Conservation (phyloP, 2,888 invertebrate genomes). For the Dynastes maya region DNA sequence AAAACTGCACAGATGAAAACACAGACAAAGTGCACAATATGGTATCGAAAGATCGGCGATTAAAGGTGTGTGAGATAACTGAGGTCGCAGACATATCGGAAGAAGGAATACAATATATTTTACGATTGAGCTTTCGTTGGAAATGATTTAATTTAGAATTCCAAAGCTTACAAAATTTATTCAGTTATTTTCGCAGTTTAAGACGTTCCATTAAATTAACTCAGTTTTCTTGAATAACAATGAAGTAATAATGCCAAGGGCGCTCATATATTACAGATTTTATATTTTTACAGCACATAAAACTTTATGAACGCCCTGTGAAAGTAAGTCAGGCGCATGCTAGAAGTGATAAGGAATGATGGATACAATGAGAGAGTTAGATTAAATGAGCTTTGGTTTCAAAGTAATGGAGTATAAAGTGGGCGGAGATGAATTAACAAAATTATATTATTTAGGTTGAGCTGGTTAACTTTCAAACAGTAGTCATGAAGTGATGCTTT, state of each 20-base stretch:
- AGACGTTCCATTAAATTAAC: conserved; percentile 23
- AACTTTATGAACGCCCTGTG: conserved; percentile 28
- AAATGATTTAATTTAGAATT: conserved; percentile 1
- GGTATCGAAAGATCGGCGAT: too few relatives aligned
- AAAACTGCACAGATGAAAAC: too few relatives aligned
- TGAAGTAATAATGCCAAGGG: conserved; percentile 15
- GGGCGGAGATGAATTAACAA: not conserved
- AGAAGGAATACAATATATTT: not conserved
- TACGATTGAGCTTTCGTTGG: not conserved
- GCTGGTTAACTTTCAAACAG: not conserved
- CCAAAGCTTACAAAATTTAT: conserved; percentile 3
- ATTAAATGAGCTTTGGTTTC: conserved; percentile 23
- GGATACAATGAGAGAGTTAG: conserved; percentile 32
- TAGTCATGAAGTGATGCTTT: not conserved
- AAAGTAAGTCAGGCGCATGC: conserved; percentile 13
- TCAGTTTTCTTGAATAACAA: conserved; percentile 16
- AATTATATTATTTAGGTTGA: not conserved
- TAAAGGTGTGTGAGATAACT: too few relatives aligned
- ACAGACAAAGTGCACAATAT: too few relatives aligned
- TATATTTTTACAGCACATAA: conserved; percentile 32
- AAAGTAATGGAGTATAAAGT: conserved; percentile 37
- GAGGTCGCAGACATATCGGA: too few relatives aligned
- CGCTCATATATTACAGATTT: not conserved
- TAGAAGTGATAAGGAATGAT: conserved; percentile 25
- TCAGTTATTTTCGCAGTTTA: not conserved